These are phyloP conservation scores for Dermatemys mawii DNA, from an alignment of 2,113 vertebrate genomes.

Conservation along the genomic window DNA sequence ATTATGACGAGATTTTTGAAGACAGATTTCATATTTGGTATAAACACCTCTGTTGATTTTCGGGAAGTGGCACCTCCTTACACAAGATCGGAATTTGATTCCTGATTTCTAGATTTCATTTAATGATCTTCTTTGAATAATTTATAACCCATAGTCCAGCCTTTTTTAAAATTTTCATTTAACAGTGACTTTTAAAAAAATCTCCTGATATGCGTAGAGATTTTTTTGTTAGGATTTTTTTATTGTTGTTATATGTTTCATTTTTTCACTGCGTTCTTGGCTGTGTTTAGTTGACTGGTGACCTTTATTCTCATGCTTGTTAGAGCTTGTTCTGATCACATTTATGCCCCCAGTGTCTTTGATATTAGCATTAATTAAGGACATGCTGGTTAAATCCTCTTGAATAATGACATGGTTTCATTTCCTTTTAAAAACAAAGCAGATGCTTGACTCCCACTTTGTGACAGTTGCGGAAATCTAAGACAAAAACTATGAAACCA, in stretches of 20 bases:
- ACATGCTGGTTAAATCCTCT: background rate
- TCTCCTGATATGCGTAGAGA: background rate
- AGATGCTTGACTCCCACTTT: background rate
- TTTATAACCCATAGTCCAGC: background rate
- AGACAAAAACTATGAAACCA: background rate
- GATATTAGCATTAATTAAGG: background rate
- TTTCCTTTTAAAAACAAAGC: slow-evolving; percentile 11
- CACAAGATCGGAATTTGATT: background rate
- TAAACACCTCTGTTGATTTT: background rate
- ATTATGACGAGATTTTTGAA: background rate
- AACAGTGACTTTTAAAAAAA: background rate
- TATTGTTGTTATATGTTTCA: background rate
- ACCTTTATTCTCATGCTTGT: background rate
- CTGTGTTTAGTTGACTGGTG: background rate
- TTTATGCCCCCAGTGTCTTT: background rate
- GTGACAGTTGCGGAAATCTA: background rate
- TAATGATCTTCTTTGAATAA: background rate
- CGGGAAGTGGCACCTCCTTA: background rate
- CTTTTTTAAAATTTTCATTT: background rate
- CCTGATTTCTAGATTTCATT: background rate
- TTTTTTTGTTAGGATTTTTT: background rate
- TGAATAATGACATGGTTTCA: background rate
- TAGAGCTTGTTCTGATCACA: background rate
- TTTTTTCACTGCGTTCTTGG: background rate
- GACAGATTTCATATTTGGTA: background rate